These are phyloP conservation scores for Marmota flaviventris DNA, from an alignment of 2,113 vertebrate species.

Conservation along the genomic window DNA sequence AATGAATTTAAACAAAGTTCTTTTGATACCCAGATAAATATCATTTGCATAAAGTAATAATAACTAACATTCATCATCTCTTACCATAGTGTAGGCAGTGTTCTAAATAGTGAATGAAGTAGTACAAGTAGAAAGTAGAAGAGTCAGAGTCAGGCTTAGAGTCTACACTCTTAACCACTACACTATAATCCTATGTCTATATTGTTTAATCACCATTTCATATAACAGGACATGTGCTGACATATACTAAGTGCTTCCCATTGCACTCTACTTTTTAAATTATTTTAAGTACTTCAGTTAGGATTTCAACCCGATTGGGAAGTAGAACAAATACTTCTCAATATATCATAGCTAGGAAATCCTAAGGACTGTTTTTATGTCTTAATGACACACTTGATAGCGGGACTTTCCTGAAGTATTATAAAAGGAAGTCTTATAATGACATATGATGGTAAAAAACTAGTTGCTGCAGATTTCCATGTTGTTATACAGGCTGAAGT, in stretches of 20 bases:
- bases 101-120: conserved; percentile 37
- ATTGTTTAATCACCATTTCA: neutral
- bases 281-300: conserved; percentile 33
- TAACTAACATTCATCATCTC: neutral
- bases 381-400: neutral
- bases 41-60: conserved; percentile 24
- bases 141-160: neutral
- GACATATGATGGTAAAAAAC: neutral
- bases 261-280: neutral
- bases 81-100: neutral
- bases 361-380: conserved; percentile 16
- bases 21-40: conserved; percentile 39
- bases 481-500: neutral
- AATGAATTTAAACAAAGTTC: conserved; percentile 17
- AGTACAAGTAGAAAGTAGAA: conserved; percentile 4
- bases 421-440: neutral
- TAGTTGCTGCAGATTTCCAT: conserved; percentile 9
- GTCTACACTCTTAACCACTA: neutral
- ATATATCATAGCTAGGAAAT: conserved; percentile 5
- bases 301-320: conserved; percentile 23
- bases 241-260: neutral
- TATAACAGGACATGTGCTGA: neutral
- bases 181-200: neutral
- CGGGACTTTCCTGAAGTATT: conserved; percentile 29
- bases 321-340: conserved; percentile 47